Conservation (phyloP, 2,113 vertebrate genomes). For the Sinocyclocheilus maitianheensis region DNA sequence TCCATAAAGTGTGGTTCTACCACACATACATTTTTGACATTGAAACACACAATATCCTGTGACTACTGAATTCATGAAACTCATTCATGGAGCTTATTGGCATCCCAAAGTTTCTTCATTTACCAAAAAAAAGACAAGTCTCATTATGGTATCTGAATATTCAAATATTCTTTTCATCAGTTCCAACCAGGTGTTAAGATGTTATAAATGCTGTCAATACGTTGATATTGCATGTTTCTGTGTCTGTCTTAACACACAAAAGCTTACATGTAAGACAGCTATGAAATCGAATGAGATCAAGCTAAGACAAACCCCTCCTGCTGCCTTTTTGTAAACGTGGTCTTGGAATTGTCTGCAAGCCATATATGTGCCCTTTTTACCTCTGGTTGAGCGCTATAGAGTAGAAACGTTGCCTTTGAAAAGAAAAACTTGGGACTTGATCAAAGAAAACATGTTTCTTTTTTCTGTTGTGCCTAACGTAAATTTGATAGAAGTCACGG, state of each 20-base stretch:
- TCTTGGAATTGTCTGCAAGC: conserved; percentile 35
- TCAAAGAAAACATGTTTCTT: conserved; percentile 51
- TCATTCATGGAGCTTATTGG: no score
- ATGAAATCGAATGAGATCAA: background rate
- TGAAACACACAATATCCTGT: no score
- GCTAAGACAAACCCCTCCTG: conserved; percentile 5
- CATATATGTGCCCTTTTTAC: conserved; percentile 44
- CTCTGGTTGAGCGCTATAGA: conserved; percentile 6
- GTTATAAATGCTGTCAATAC: background rate
- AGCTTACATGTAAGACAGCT: background rate
- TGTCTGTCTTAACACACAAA: background rate
- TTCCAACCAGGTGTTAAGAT: background rate
- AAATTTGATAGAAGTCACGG: conserved; percentile 39
- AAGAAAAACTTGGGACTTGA: conserved; percentile 42
- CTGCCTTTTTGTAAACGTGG: conserved; percentile 31
- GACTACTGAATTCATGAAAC: no score
- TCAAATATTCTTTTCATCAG: background rate
- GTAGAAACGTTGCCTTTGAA: conserved; percentile 40
- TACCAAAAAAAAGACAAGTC: background rate
- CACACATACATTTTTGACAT: no score
- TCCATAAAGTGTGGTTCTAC: no score
- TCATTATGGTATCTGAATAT: background rate
- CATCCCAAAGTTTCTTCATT: background rate
- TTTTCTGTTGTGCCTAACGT: conserved; percentile 35
- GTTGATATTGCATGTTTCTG: background rate